A percentile compares a stretch with the other conserved stretches of the same genome.
These are phyloP conservation scores for Scelioninae gen. 2 DNA, from an alignment of 2,888 invertebrate species.

Conservation along the genomic window DNA sequence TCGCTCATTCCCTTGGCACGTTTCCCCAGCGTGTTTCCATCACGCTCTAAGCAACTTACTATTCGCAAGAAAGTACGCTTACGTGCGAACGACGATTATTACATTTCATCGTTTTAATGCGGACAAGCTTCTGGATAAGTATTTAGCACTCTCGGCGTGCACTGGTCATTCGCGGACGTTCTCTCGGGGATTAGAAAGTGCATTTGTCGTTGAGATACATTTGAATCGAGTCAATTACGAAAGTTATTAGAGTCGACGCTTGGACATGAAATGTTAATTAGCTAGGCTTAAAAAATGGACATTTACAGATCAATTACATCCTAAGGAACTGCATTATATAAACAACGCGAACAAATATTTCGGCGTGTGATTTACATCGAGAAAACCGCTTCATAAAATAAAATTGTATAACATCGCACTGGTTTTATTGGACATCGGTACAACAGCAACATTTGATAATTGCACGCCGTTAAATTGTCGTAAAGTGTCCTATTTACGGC, in stretches of 20 bases:
- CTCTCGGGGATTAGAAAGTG: slow-evolving; percentile 54
- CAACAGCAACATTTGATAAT: slow-evolving; percentile 21
- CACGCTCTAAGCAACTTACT: slow-evolving; percentile 23
- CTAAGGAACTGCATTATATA: slow-evolving; percentile 17
- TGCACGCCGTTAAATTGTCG: slow-evolving; percentile 25
- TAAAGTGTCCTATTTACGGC: slow-evolving; percentile 17
- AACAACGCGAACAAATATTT: slow-evolving; percentile 7
- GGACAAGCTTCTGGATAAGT: slow-evolving; percentile 42
- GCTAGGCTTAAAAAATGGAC: slow-evolving; percentile 24
- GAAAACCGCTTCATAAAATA: slow-evolving; percentile 30
- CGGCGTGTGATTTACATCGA: slow-evolving; percentile 11
- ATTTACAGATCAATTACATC: slow-evolving; percentile 27
- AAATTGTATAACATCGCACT: slow-evolving; percentile 18
- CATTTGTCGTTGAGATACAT: slow-evolving; percentile 26
- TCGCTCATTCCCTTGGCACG: background rate
- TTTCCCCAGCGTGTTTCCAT: slow-evolving; percentile 6
- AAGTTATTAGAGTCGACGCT: slow-evolving; percentile 39
- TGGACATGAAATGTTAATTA: slow-evolving; percentile 43
- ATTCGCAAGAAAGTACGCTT: slow-evolving; percentile 28
- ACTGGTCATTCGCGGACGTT: slow-evolving; percentile 40
- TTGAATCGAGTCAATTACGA: slow-evolving; percentile 47
- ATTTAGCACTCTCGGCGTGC: slow-evolving; percentile 44
- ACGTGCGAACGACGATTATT: slow-evolving; percentile 31
- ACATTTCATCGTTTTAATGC: slow-evolving; percentile 45
- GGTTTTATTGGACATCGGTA: slow-evolving; percentile 16